Percentiles rank a stretch among this genome's conserved stretches.
Conservation (phyloP, 2,797 vertebrate genomes). For the Etheostoma perlongum region DNA sequence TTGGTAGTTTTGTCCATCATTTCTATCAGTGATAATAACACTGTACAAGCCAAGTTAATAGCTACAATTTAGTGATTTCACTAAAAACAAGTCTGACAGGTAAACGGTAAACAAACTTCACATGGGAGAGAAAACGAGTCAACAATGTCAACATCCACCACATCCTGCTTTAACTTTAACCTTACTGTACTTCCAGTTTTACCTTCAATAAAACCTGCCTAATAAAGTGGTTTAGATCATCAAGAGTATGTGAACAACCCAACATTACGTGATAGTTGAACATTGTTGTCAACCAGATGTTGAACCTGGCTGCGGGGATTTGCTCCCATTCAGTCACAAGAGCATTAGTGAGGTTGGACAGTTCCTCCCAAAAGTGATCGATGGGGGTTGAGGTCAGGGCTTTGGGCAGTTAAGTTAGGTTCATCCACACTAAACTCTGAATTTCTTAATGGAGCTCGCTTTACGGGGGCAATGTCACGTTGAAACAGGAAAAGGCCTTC, state of each 20-base stretch:
- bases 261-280: too few species aligned
- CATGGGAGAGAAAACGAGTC: neutral
- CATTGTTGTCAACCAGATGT: too few species aligned
- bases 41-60: neutral
- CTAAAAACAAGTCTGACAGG: neutral
- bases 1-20: slow-evolving; percentile 9
- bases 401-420: neutral
- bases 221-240: neutral
- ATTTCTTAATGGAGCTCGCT: neutral
- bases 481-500: neutral
- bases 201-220: neutral
- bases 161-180: neutral
- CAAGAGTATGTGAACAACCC: neutral
- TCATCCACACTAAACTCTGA: neutral
- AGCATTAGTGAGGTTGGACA: neutral
- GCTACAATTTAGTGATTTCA: neutral
- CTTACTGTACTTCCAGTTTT: neutral
- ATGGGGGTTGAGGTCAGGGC: neutral
- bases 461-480: neutral
- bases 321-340: neutral
- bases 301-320: neutral
- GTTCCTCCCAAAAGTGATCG: neutral
- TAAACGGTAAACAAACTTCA: neutral
- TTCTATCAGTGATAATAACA: neutral
- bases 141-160: neutral